These are phyloP conservation scores for Dermolepida albohirtum DNA, from an alignment of 2,888 invertebrate genomes.

Conservation along the genomic window DNA sequence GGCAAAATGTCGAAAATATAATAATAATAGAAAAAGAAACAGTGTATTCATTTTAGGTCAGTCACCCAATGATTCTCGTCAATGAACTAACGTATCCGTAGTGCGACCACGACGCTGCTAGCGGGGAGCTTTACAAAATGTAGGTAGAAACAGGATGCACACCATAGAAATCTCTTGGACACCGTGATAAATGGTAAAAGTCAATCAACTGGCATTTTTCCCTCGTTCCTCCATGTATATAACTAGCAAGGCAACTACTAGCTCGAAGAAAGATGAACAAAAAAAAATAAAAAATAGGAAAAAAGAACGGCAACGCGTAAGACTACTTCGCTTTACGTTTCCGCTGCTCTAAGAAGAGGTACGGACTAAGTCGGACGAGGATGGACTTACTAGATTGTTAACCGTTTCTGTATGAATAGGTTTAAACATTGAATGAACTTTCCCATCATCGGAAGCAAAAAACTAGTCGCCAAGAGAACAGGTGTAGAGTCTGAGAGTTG, in stretches of 20 bases:
- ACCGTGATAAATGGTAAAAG: constrained; percentile 20
- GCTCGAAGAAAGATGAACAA: background rate
- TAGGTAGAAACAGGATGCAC: constrained; percentile 9
- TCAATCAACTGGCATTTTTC: constrained; percentile 14
- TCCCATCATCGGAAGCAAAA: constrained; percentile 55
- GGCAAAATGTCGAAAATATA: no score
- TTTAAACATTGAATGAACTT: constrained; percentile 58
- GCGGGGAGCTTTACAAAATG: no score
- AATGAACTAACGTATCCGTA: no score
- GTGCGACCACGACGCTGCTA: no score
- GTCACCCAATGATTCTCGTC: no score
- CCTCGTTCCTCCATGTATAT: no score
- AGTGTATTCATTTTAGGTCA: no score
- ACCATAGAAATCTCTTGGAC: constrained; percentile 3
- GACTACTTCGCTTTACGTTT: constrained; percentile 22
- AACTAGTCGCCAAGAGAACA: constrained; percentile 56
- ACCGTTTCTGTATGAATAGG: constrained; percentile 50
- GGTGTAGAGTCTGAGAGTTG: constrained; percentile 53
- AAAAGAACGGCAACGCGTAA: constrained; percentile 14
- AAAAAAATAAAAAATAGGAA: background rate
- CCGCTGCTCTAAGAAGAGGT: constrained; percentile 25
- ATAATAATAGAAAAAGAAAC: no score
- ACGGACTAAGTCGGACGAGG: background rate
- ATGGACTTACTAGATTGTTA: constrained; percentile 2
- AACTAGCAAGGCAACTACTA: background rate